A percentile compares a stretch with the other conserved stretches of the same genome.
These are phyloP conservation scores for Polietes domitor DNA, from an alignment of 2,888 invertebrate species.

Conservation along the genomic window DNA sequence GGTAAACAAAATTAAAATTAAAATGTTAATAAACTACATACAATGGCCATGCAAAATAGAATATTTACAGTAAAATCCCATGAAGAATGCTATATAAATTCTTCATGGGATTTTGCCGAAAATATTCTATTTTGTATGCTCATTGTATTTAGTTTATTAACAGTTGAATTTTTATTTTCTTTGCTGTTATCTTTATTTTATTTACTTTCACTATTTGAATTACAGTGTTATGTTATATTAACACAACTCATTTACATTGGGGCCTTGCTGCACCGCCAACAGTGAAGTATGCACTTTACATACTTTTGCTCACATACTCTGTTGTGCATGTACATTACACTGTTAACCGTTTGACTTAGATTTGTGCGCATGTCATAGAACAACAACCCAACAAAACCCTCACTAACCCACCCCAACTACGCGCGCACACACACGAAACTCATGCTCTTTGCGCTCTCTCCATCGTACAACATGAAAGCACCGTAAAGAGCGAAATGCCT, in stretches of 20 bases:
- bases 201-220: too few species aligned
- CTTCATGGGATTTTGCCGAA: too few species aligned
- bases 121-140: too few species aligned
- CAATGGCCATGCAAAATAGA: too few species aligned
- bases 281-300: background rate
- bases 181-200: too few species aligned
- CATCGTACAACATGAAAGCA: background rate
- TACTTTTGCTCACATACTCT: background rate
- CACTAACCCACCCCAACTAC: slow-evolving; percentile 13
- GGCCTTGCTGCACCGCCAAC: background rate
- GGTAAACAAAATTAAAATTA: too few species aligned
- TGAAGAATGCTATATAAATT: too few species aligned
- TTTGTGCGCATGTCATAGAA: slow-evolving; percentile 58
- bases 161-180: too few species aligned
- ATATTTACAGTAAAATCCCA: too few species aligned
- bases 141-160: too few species aligned
- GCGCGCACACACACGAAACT: background rate
- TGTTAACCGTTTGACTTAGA: slow-evolving; percentile 61
- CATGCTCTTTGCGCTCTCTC: background rate
- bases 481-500: slow-evolving; percentile 6
- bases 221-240: too few species aligned
- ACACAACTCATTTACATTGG: background rate
- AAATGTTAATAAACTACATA: too few species aligned
- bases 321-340: slow-evolving; percentile 36
- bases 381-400: background rate